phyloP scores from a whole-genome alignment of 2,888 invertebrate species.

The Onthophagus sagittarius region DNA sequence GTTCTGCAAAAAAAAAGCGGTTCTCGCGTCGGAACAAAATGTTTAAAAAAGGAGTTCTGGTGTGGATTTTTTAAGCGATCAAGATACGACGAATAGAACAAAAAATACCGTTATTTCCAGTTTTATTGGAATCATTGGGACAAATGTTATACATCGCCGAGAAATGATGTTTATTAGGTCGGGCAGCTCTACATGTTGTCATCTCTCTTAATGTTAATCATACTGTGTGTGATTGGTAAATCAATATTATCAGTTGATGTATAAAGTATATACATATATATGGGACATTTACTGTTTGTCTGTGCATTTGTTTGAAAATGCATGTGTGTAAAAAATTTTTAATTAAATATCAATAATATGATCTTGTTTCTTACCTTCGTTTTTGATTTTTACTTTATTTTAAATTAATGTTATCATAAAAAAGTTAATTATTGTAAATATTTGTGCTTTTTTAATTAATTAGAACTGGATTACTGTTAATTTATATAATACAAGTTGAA shows the following conservation, averaged over 20 bases:
- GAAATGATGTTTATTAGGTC: slow-evolving; percentile 22
- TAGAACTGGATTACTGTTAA: neutral
- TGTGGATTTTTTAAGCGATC: neutral
- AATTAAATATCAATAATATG: neutral
- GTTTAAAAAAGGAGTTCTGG: neutral
- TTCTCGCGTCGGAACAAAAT: slow-evolving; percentile 1
- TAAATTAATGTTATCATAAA: too few relatives aligned
- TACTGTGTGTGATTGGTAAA: slow-evolving; percentile 53
- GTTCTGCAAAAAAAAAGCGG: neutral
- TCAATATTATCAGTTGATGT: slow-evolving; percentile 51
- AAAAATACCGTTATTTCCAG: slow-evolving; percentile 46
- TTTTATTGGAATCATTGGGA: slow-evolving; percentile 48
- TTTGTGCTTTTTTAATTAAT: neutral
- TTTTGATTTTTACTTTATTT: too few relatives aligned
- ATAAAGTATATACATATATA: slow-evolving; percentile 23
- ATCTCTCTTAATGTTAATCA: slow-evolving; percentile 42
- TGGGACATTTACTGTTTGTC: slow-evolving; percentile 28
- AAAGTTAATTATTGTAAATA: neutral
- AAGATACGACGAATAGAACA: neutral
- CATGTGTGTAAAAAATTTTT: slow-evolving; percentile 28
- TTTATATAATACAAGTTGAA: neutral
- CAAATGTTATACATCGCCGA: slow-evolving; percentile 33
- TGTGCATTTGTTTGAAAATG: slow-evolving; percentile 52
- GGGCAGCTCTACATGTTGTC: slow-evolving; percentile 29
- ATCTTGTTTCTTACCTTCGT: neutral